Base-by-base conservation (phyloP, 1,140 invertebrate species). In the Lanistes nyassanus region DNA sequence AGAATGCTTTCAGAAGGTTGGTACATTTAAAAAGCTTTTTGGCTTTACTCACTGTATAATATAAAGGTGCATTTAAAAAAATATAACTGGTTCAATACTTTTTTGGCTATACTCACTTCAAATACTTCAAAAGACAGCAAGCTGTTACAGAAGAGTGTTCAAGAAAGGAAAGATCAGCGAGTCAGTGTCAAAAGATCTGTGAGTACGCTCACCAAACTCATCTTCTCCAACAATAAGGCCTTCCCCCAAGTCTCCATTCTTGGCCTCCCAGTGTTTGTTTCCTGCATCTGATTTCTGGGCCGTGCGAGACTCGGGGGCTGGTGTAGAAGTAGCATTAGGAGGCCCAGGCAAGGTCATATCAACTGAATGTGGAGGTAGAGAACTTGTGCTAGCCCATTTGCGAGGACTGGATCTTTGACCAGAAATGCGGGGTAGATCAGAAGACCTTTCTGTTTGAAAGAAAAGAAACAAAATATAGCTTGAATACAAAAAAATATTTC, bases 191-290 rank as follows among this genome's bases (percentile, higher is more conserved):
- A 21, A 29, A 36, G 29, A 36, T 13, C 29, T 13, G 11, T 34
- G 60, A 29, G 60, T n/a, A n/a, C n/a, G 26, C 78, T 81, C 58
- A 86, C 84, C 84, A 84, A 83, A 85, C 55, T 83, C 80, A 56
- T 83, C 85, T 75, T 83, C 85, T 60, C 80, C 79, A 31, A 84
- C 70, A 11, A 86, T 56, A 16, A 77, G 70, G 47, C 76, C 31
- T 2, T 42, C 51, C 58, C 58, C 53, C 26, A 60, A 11, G 39
- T 53, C 34, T 9, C 23, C 5, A 16, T n/a, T 36, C 11, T 51
- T 23, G 11, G 13, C 51, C 47, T 51, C 58, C 37, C 21, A 36
- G 37, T 31, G 13, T 67, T 58, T n/a, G 64, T 58, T n/a, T 34
- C 62, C 31, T 65, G 53, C 5, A 16, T 11, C 34, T 37, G 37